phyloP scores from a whole-genome alignment of 2,797 vertebrate species.

The Pteronotus mesoamericanus region DNA sequence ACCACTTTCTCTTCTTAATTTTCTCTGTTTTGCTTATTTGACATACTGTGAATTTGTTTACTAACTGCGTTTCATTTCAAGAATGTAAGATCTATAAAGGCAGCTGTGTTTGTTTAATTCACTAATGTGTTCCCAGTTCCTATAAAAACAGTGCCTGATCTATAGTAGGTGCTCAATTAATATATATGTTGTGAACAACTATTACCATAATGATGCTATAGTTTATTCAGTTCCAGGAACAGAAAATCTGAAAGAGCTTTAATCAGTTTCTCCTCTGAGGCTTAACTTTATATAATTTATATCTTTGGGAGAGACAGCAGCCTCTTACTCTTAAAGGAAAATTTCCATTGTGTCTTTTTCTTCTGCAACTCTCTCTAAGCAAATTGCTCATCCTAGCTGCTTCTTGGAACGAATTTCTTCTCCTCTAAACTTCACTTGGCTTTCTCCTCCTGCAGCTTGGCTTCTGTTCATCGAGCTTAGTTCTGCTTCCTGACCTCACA shows the following conservation, averaged over 20 bases:
- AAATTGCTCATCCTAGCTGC: neutral
- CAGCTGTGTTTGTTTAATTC: neutral
- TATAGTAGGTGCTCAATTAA: neutral
- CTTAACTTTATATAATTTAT: neutral
- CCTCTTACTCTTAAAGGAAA: neutral
- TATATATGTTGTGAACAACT: neutral
- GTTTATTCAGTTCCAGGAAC: neutral
- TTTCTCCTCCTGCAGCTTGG: constrained; percentile 26
- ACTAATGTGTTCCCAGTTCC: neutral
- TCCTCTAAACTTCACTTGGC: constrained; percentile 44
- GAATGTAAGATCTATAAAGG: neutral
- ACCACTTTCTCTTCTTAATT: neutral
- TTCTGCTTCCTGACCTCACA: constrained; percentile 64
- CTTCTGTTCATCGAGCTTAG: constrained; percentile 37
- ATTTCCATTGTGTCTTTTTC: neutral
- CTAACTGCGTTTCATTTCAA: neutral
- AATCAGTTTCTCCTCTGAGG: neutral
- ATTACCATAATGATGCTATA: neutral
- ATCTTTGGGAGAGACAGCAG: neutral
- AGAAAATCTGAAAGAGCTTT: neutral
- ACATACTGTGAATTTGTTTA: neutral
- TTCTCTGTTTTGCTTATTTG: neutral
- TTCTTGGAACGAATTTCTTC: constrained; percentile 49
- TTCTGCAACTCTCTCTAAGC: constrained; percentile 23
- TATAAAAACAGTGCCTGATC: neutral